Conservation (phyloP, 2,888 invertebrate genomes). For the Keiferia lycopersicella region DNA sequence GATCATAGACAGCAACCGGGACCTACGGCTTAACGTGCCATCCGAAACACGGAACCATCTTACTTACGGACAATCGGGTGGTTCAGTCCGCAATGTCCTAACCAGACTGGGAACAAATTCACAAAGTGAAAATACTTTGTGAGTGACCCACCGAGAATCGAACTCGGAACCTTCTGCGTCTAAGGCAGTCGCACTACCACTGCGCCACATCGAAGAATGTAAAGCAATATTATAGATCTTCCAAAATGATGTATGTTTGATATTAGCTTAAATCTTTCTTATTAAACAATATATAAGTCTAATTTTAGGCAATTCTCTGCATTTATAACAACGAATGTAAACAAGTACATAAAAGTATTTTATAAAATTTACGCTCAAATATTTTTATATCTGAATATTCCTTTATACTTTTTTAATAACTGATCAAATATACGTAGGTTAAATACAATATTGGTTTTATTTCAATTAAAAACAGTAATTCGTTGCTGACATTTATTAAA, state of each 20-base stretch:
- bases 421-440: background rate
- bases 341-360: background rate
- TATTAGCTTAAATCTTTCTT: background rate
- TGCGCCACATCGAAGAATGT: no score
- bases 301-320: background rate
- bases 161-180: no score
- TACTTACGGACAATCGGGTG: no score
- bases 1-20: no score
- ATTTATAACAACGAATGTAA: background rate
- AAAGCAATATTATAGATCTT: background rate
- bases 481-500: conserved; percentile 23
- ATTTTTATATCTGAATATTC: conserved; percentile 19
- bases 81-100: no score
- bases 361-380: conserved; percentile 16
- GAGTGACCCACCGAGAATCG: no score
- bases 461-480: background rate
- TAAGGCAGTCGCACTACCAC: no score
- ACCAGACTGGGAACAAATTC: no score
- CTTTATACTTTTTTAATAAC: conserved; percentile 21
- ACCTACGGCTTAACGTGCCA: no score
- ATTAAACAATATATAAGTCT: background rate
- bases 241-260: background rate
- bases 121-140: no score
- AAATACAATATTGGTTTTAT: background rate
- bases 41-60: no score